phyloP scores from a whole-genome alignment of 2,888 invertebrate species.

The Luperina testacea region DNA sequence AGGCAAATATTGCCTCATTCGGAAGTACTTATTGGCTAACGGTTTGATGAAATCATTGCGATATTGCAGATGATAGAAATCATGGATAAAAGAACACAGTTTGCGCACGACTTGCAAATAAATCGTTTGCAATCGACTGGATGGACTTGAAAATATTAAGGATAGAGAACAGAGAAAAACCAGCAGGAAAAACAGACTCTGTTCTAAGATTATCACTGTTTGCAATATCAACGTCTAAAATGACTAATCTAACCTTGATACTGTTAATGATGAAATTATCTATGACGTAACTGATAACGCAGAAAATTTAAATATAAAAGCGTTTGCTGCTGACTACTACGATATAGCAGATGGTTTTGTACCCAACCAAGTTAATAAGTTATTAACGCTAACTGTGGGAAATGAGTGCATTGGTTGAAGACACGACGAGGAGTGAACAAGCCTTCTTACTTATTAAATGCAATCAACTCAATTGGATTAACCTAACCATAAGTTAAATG shows the following conservation, averaged over 20 bases:
- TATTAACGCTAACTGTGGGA: constrained; percentile 18
- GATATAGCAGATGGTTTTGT: constrained; percentile 15
- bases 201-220: constrained; percentile 7
- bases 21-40: constrained; percentile 24
- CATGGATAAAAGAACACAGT: constrained; percentile 22
- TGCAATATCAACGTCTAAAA: constrained; percentile 4
- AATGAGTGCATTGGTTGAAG: constrained; percentile 3
- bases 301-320: constrained; percentile 15
- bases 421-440: background rate
- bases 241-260: constrained; percentile 44
- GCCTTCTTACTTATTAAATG: background rate
- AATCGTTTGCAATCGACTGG: constrained; percentile 1
- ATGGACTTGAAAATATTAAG: background rate
- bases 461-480: constrained; percentile 1
- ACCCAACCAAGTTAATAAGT: constrained; percentile 6
- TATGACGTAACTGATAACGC: constrained; percentile 38
- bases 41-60: constrained; percentile 28
- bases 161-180: background rate
- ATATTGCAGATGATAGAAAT: constrained; percentile 20
- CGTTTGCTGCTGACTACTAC: background rate
- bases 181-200: background rate
- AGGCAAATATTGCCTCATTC: constrained; percentile 29
- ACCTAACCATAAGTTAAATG: background rate
- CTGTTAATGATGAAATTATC: constrained; percentile 37
- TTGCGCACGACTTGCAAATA: constrained; percentile 12